phyloP scores from a whole-genome alignment of 2,888 invertebrate species.

The Drosophila acutilabella region DNA sequence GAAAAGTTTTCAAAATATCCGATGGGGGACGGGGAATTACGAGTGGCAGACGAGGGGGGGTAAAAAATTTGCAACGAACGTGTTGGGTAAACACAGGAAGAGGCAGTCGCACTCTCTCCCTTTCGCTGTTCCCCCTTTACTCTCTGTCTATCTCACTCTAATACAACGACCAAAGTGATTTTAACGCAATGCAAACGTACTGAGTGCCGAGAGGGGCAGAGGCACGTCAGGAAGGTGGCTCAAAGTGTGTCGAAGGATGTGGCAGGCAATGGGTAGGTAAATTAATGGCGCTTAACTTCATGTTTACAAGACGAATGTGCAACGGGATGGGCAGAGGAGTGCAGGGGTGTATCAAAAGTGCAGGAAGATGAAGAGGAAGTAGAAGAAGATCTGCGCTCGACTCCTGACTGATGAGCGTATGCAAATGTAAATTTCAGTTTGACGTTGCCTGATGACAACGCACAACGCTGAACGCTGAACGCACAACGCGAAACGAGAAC shows the following conservation, averaged over 20 bases:
- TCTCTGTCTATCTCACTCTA: conserved; percentile 35
- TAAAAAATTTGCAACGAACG: conserved; percentile 70
- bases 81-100: conserved; percentile 39
- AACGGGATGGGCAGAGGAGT: conserved; percentile 10
- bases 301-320: conserved; percentile 79
- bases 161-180: conserved; percentile 70
- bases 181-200: conserved; percentile 73
- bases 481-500: conserved; percentile 23
- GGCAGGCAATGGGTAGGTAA: conserved; percentile 52
- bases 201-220: background rate
- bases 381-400: conserved; percentile 21
- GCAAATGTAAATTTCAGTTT: conserved; percentile 72
- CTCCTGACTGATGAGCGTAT: conserved; percentile 72
- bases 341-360: conserved; percentile 5
- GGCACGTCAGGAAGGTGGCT: background rate
- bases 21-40: conserved; percentile 1
- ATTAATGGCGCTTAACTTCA: conserved; percentile 78
- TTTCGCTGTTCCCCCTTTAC: background rate
- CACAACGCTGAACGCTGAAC: conserved; percentile 24
- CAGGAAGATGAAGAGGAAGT: conserved; percentile 11
- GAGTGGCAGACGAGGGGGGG: conserved; percentile 7
- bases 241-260: conserved; percentile 25
- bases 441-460: conserved; percentile 62
- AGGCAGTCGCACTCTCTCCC: conserved; percentile 34
- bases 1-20: conserved; percentile 52